Base-by-base conservation (phyloP, 2,888 invertebrate species). In the Nomada ferruginata region DNA sequence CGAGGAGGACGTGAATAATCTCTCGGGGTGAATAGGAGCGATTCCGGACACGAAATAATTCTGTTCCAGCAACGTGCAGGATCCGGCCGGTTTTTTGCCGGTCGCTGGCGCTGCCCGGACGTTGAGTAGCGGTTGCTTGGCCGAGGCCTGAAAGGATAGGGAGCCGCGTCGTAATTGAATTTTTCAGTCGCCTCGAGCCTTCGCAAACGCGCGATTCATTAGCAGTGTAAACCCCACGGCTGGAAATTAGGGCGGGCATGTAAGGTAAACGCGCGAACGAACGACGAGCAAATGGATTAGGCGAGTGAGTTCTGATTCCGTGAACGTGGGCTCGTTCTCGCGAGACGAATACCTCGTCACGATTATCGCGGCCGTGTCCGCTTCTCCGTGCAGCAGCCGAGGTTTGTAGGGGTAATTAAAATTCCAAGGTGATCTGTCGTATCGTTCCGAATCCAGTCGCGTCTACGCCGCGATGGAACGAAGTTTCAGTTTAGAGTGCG, bases 181-280 rank as follows among this genome's bases (percentile, higher is more conserved):
- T 88, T 88, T 87, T 87, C 86, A 87, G 76, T 80, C 80, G 76
- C 78, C 80, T 55, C 83, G 71, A 64, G 68, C 78, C 81, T 76
- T 18, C 75, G 83, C 66, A 79, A 83, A 82, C 74, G 79, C 77
- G 76, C 85, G 89, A 87, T 89, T 89, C 89, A 89, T 88, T 86
- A 88, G 86, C 83, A 85, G 83, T 86, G 85, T 85, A 88, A 89
- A 89, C 85, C 74, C 65, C 68, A 61, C 42, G n/a, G 74, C 76
- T 71, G 83, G 85, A 83, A 89, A 88, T 88, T 85, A 88, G 89
- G 83, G 36, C 86, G 81, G 68, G 82, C 82, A 82, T 82, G 88
- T 82, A 84, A 87, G 80, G 84, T 85, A 88, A 89, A 88, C 83
- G 85, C 84, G 82, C 79, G 64, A 79, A 55, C 72, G 73, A 72